phyloP scores from a whole-genome alignment of 2,797 vertebrate genomes.

The Parauchenoglanis ngamensis region DNA sequence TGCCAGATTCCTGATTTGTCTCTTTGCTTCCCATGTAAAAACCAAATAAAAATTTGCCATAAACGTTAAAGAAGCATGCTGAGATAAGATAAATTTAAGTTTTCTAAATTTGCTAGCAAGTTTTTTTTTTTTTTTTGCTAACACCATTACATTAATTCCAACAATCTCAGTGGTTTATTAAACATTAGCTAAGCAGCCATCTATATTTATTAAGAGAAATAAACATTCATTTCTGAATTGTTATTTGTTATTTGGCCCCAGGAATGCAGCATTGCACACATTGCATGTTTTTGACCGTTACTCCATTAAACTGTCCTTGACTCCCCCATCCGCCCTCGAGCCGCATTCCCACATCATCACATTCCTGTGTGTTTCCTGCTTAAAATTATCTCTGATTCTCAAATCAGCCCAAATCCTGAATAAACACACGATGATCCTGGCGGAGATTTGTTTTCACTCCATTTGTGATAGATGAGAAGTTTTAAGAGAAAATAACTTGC shows the following conservation, averaged over 20 bases:
- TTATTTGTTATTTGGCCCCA: neutral
- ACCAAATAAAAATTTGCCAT: neutral
- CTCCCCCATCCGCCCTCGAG: slow-evolving; percentile 51
- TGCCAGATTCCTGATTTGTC: neutral
- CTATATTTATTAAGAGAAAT: neutral
- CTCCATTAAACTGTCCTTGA: slow-evolving; percentile 43
- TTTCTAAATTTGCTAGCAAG: neutral
- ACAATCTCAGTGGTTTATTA: neutral
- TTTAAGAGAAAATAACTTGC: neutral
- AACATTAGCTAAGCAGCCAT: neutral
- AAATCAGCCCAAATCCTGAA: slow-evolving; percentile 27
- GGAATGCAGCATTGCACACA: neutral
- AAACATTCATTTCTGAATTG: neutral
- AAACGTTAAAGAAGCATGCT: neutral
- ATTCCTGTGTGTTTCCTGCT: slow-evolving; percentile 65
- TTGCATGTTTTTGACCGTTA: neutral
- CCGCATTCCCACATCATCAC: slow-evolving; percentile 58
- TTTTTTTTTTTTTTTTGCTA: neutral
- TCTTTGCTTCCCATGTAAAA: neutral
- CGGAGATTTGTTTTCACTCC: neutral
- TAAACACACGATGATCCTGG: neutral
- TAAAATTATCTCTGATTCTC: slow-evolving; percentile 60
- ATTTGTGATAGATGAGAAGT: neutral
- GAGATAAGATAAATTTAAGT: neutral
- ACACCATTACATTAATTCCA: neutral